A percentile compares a stretch with the other conserved stretches of the same genome.
These are phyloP conservation scores for Nesospiza acunhae DNA, from an alignment of 2,113 vertebrate species.

Conservation along the genomic window DNA sequence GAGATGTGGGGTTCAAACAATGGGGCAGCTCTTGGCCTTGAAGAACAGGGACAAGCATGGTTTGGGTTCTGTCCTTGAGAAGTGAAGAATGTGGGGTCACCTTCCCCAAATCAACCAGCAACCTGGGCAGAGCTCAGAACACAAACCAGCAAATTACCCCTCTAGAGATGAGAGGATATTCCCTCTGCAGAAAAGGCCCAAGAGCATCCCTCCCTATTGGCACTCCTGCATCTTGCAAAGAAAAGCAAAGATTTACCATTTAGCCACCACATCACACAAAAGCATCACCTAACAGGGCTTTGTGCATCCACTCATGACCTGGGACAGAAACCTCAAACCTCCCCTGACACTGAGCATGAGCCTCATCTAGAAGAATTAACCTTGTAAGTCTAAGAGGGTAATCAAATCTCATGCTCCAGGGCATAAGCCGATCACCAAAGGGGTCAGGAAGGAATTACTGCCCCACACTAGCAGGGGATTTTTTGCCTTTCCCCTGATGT, in stretches of 20 bases:
- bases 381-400: constrained; percentile 61
- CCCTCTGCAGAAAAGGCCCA: neutral
- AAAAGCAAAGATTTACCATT: neutral
- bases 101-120: neutral
- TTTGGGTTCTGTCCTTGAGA: neutral
- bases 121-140: neutral
- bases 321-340: neutral
- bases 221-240: neutral
- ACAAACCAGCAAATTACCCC: neutral
- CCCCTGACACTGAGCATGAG: rapidly evolving
- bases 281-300: neutral
- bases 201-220: too few species aligned
- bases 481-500: constrained; percentile 17
- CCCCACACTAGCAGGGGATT: constrained; percentile 7
- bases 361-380: constrained; percentile 52
- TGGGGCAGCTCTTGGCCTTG: neutral
- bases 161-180: rapidly evolving
- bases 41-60: neutral
- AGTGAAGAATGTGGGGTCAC: neutral
- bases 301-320: neutral
- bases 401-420: constrained; percentile 54
- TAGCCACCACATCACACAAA: neutral
- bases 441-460: constrained; percentile 64
- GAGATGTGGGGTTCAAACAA: rapidly evolving
- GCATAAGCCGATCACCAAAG: constrained; percentile 54